A percentile compares a stretch with the other conserved stretches of the same genome.
Conservation (phyloP, 2,888 invertebrate genomes). For the Philaethria dido region DNA sequence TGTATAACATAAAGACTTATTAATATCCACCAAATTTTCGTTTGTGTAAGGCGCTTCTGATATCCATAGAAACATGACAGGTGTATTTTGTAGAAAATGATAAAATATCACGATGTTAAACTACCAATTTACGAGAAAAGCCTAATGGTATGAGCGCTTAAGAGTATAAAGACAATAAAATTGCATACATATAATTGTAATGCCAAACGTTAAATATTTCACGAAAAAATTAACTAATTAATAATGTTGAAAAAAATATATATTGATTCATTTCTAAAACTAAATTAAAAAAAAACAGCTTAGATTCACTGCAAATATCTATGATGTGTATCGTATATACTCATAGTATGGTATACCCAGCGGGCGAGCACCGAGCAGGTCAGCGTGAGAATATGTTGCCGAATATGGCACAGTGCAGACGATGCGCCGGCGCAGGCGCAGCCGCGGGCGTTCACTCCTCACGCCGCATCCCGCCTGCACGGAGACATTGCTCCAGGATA, state of each 20-base stretch:
- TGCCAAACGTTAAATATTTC: too few relatives aligned
- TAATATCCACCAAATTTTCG: neutral
- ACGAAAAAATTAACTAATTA: too few relatives aligned
- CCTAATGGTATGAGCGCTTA: too few relatives aligned
- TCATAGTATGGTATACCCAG: too few relatives aligned
- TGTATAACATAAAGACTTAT: neutral
- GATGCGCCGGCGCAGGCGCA: constrained; percentile 3
- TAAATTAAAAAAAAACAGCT: neutral
- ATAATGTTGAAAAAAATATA: too few relatives aligned
- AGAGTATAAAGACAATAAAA: too few relatives aligned
- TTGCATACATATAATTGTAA: too few relatives aligned
- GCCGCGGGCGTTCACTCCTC: constrained; percentile 10
- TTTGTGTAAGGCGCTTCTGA: neutral
- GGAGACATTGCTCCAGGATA: constrained; percentile 11
- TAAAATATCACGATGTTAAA: neutral
- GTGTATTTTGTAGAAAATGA: neutral
- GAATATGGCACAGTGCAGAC: constrained; percentile 32
- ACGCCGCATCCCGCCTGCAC: neutral
- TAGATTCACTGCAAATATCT: neutral
- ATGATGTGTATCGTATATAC: too few relatives aligned
- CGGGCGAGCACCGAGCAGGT: constrained; percentile 1
- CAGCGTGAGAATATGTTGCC: constrained; percentile 36
- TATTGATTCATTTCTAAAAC: too few relatives aligned
- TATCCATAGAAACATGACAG: neutral
- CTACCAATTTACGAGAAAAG: too few relatives aligned